Evolutionary conservation across 2,113 vertebrate genomes (phyloP).

Genomic region (Hemicordylus capensis): DNA sequence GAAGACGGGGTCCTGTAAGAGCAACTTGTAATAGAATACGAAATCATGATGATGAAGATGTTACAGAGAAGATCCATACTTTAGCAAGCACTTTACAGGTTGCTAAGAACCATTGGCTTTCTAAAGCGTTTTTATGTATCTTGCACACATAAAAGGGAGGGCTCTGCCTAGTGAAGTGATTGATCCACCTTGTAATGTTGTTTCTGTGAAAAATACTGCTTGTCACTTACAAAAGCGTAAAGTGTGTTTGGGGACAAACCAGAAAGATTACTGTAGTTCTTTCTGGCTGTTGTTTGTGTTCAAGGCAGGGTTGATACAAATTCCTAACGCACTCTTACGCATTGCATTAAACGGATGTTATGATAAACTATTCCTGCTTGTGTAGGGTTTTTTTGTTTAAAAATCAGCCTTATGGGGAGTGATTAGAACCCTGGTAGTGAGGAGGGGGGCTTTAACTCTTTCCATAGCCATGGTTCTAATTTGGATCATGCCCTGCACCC

Average conservation of each 20-base stretch:
- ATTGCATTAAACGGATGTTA: no score
- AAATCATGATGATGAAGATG: constrained; percentile 65
- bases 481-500: no score
- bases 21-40: constrained; percentile 57
- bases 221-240: background rate
- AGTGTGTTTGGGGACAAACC: background rate
- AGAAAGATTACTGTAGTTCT: background rate
- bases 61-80: constrained; percentile 89
- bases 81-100: constrained; percentile 93
- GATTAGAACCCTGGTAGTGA: no score
- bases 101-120: background rate
- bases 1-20: constrained; percentile 68
- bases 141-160: background rate
- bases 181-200: background rate
- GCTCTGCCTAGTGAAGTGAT: background rate
- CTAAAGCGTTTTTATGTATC: background rate
- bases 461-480: no score
- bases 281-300: background rate
- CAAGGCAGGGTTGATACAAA: constrained; percentile 24
- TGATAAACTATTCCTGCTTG: no score
- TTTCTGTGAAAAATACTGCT: background rate
- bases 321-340: background rate
- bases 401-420: no score
- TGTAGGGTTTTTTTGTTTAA: no score
- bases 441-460: no score